phyloP scores from a whole-genome alignment of 1,140 invertebrate genomes.

The Lanistes nyassanus region DNA sequence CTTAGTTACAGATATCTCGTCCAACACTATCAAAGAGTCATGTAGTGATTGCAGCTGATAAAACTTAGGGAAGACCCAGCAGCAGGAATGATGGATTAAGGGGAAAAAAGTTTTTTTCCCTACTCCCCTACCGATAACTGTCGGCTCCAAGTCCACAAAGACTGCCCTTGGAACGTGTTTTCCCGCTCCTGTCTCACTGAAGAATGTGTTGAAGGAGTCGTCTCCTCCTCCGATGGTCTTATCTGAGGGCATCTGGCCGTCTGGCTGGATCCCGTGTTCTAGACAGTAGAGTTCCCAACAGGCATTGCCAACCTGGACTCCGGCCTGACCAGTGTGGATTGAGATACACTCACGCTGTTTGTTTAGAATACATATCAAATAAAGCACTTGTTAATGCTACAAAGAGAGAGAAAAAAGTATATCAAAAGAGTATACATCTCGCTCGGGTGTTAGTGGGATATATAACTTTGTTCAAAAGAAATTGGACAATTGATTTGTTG shows the following conservation, averaged over 20 bases:
- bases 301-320: slow-evolving; percentile 88
- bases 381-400: slow-evolving; percentile 87
- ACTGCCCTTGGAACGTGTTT: slow-evolving; percentile 81
- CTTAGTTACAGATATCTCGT: no score
- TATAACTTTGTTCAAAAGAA: background rate
- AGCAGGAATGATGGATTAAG: background rate
- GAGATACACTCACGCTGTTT: slow-evolving; percentile 79
- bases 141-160: slow-evolving; percentile 85
- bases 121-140: slow-evolving; percentile 74
- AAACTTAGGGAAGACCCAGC: no score
- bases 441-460: background rate
- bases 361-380: slow-evolving; percentile 90
- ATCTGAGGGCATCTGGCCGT: slow-evolving; percentile 72
- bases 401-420: slow-evolving; percentile 64
- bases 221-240: slow-evolving; percentile 70
- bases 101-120: background rate
- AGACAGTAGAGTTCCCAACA: slow-evolving; percentile 87
- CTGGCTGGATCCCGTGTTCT: slow-evolving; percentile 89
- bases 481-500: no score
- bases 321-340: slow-evolving; percentile 88
- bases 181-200: slow-evolving; percentile 81
- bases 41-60: background rate
- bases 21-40: no score
- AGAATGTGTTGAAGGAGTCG: slow-evolving; percentile 90
- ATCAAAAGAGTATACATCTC: slow-evolving; percentile 3